phyloP scores from a whole-genome alignment of 2,797 vertebrate genomes.

The Channallabes apus region DNA sequence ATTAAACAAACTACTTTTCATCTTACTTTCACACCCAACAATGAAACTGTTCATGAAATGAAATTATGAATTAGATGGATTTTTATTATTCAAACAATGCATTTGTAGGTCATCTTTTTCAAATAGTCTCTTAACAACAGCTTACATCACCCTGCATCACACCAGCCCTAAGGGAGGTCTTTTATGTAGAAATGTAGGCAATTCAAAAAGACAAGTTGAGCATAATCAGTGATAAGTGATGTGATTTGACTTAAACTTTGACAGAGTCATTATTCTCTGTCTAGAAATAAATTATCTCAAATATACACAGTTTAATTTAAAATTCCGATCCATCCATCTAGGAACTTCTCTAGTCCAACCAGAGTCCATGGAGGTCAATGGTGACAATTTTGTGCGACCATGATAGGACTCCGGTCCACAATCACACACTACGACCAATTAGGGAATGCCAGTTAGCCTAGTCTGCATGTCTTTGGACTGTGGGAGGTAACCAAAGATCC shows the following conservation, averaged over 20 bases:
- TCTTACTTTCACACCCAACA: not conserved
- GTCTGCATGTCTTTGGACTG: too few relatives aligned
- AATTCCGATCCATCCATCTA: too few relatives aligned
- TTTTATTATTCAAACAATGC: not conserved
- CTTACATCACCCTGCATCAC: constrained; percentile 43
- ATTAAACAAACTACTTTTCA: not conserved
- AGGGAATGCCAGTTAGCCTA: too few relatives aligned
- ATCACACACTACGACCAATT: too few relatives aligned
- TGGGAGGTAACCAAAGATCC: too few relatives aligned
- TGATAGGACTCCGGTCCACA: too few relatives aligned
- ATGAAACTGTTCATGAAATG: too few relatives aligned
- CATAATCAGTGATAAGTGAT: constrained; percentile 14
- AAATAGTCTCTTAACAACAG: constrained; percentile 23
- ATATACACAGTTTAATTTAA: not conserved
- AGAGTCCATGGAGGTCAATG: too few relatives aligned
- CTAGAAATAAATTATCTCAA: not conserved
- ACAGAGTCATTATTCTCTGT: not conserved
- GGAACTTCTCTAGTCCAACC: too few relatives aligned
- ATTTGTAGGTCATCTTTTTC: constrained; percentile 24
- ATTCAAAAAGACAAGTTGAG: not conserved
- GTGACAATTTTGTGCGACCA: too few relatives aligned
- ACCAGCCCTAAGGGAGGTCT: constrained; percentile 19
- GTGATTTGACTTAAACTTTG: not conserved
- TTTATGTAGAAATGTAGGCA: constrained; percentile 28
- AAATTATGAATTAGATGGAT: not conserved